These are phyloP conservation scores for Horisme vitalbata DNA, from an alignment of 2,888 invertebrate species.

Conservation along the genomic window DNA sequence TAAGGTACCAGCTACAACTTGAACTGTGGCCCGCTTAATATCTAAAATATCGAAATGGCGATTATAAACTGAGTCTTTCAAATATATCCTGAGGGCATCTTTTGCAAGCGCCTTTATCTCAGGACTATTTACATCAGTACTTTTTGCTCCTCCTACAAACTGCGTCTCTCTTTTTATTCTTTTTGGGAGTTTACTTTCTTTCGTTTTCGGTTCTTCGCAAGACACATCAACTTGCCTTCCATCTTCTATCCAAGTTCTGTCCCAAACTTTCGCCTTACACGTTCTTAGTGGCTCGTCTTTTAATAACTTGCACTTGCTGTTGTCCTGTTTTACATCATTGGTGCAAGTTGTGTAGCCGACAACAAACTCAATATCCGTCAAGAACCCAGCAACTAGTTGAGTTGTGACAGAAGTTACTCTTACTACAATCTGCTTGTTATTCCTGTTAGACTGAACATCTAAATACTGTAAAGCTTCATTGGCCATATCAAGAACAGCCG, in stretches of 20 bases:
- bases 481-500: constrained; percentile 52
- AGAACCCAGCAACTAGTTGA: constrained; percentile 79
- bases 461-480: constrained; percentile 63
- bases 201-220: constrained; percentile 42
- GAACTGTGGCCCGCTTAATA: constrained; percentile 56
- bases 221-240: constrained; percentile 61
- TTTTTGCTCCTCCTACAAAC: constrained; percentile 26
- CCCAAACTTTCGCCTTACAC: constrained; percentile 74
- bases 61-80: constrained; percentile 34
- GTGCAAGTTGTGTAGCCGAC: constrained; percentile 81
- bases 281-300: constrained; percentile 48
- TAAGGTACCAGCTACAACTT: constrained; percentile 73
- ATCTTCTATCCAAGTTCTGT: constrained; percentile 82
- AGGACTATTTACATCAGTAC: constrained; percentile 22
- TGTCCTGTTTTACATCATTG: constrained; percentile 49
- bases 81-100: constrained; percentile 41
- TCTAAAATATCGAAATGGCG: constrained; percentile 44
- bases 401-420: constrained; percentile 67
- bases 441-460: constrained; percentile 58
- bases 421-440: constrained; percentile 60
- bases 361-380: constrained; percentile 82
- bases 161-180: constrained; percentile 34
- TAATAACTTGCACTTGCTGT: constrained; percentile 51
- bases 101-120: constrained; percentile 41
- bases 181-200: constrained; percentile 20